phyloP scores from a whole-genome alignment of 1,140 invertebrate genomes.

The Drosophila sucinea region DNA sequence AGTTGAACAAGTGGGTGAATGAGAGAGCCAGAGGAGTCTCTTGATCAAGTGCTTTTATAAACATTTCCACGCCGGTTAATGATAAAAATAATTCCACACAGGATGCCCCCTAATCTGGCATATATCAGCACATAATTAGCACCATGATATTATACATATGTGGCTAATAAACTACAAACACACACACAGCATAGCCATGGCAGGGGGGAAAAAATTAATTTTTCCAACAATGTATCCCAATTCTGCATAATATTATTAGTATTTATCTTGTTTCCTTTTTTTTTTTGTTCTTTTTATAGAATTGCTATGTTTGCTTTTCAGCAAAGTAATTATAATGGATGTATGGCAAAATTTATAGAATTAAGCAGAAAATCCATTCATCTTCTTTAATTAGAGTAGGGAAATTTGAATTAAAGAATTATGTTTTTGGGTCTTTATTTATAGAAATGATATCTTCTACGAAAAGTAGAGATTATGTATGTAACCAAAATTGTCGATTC shows the following conservation, averaged over 20 bases:
- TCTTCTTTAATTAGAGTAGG: neutral
- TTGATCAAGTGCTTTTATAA: constrained; percentile 44
- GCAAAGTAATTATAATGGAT: constrained; percentile 19
- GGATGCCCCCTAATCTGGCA: constrained; percentile 51
- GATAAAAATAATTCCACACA: constrained; percentile 52
- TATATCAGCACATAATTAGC: constrained; percentile 72
- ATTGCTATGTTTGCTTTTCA: constrained; percentile 22
- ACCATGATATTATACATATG: constrained; percentile 31
- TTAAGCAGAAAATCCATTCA: neutral
- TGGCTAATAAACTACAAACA: constrained; percentile 52
- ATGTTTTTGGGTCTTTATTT: neutral
- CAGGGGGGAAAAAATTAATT: constrained; percentile 10
- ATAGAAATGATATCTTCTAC: too few relatives aligned
- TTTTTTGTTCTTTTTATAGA: constrained; percentile 36
- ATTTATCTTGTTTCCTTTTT: neutral
- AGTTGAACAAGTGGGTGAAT: constrained; percentile 9
- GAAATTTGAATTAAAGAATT: neutral
- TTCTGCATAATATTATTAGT: constrained; percentile 2
- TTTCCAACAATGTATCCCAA: constrained; percentile 1
- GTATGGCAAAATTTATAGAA: constrained; percentile 7
- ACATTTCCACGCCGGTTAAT: constrained; percentile 39
- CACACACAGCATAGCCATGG: constrained; percentile 34
- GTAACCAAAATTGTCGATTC: too few relatives aligned
- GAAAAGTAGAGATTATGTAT: too few relatives aligned
- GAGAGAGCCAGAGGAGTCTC: neutral